Conservation (phyloP, 2,888 invertebrate genomes). For the Spodoptera littoralis region DNA sequence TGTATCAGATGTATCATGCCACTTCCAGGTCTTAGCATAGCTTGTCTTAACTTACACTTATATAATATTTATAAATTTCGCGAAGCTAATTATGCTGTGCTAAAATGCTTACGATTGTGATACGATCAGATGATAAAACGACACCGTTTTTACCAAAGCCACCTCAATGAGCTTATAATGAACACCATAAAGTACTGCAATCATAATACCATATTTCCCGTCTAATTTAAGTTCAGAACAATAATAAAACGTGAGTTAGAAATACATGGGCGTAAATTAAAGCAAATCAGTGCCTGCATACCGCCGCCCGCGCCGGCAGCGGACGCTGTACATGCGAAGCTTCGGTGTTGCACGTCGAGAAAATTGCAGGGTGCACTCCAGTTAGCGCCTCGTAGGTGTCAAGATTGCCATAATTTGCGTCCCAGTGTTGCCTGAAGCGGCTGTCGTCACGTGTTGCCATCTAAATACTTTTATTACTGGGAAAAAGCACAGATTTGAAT, state of each 20-base stretch:
- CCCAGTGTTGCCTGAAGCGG: slow-evolving; percentile 78
- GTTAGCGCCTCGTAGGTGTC: slow-evolving; percentile 89
- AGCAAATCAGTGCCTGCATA: slow-evolving; percentile 71
- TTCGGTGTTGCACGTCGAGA: slow-evolving; percentile 70
- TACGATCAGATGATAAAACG: too few relatives aligned
- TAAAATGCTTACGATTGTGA: too few relatives aligned
- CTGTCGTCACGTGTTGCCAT: slow-evolving; percentile 86
- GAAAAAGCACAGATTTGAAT: slow-evolving; percentile 75
- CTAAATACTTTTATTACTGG: slow-evolving; percentile 83
- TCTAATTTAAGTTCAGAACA: slow-evolving; percentile 39
- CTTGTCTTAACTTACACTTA: too few relatives aligned
- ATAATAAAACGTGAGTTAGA: slow-evolving; percentile 44
- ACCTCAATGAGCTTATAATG: not conserved
- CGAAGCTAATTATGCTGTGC: too few relatives aligned
- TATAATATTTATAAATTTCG: too few relatives aligned
- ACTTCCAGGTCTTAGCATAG: slow-evolving; percentile 1
- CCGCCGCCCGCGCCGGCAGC: slow-evolving; percentile 50
- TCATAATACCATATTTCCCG: slow-evolving; percentile 26
- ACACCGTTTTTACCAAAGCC: not conserved
- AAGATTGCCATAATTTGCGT: slow-evolving; percentile 88
- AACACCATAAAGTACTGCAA: slow-evolving; percentile 5
- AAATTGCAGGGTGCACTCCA: slow-evolving; percentile 84
- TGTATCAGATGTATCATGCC: slow-evolving; percentile 24
- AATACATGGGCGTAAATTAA: slow-evolving; percentile 65
- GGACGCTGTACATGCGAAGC: slow-evolving; percentile 43